Percentiles rank a stretch among this genome's conserved stretches.
phyloP scores from a whole-genome alignment of 2,888 invertebrate species.

The Agrilus mali region DNA sequence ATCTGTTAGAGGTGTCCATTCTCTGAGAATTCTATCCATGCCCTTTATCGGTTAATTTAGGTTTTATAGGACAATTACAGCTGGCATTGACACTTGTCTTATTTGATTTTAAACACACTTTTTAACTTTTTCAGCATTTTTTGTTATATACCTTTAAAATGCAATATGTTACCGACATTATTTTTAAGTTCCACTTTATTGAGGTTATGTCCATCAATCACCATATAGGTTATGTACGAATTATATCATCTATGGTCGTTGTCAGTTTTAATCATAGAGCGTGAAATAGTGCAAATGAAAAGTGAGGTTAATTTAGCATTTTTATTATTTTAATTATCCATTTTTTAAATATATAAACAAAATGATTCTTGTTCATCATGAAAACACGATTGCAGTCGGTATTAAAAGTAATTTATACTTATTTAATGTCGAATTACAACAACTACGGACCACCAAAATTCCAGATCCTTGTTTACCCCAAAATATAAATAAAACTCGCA shows the following conservation, averaged over 20 bases:
- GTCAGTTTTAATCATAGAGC: no score
- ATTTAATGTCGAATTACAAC: not conserved
- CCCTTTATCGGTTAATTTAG: not conserved
- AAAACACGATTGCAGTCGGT: not conserved
- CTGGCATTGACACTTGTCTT: not conserved
- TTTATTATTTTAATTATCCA: no score
- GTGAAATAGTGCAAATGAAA: no score
- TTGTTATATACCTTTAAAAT: not conserved
- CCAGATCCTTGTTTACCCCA: slow-evolving; percentile 6
- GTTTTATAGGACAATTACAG: not conserved
- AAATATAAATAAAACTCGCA: slow-evolving; percentile 7
- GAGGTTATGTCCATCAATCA: no score
- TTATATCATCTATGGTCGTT: no score
- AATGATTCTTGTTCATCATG: no score
- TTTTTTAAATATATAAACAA: no score
- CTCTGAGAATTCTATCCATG: slow-evolving; percentile 37
- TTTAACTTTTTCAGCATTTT: slow-evolving; percentile 1
- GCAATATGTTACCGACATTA: no score
- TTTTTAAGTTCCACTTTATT: no score
- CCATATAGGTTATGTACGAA: no score
- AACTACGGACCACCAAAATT: slow-evolving; percentile 5
- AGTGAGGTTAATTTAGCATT: no score
- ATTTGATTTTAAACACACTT: slow-evolving; percentile 4
- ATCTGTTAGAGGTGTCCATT: slow-evolving; percentile 71
- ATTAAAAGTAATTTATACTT: not conserved